Conservation (phyloP, 2,888 invertebrate species). For the Synanthedon vespiformis region DNA sequence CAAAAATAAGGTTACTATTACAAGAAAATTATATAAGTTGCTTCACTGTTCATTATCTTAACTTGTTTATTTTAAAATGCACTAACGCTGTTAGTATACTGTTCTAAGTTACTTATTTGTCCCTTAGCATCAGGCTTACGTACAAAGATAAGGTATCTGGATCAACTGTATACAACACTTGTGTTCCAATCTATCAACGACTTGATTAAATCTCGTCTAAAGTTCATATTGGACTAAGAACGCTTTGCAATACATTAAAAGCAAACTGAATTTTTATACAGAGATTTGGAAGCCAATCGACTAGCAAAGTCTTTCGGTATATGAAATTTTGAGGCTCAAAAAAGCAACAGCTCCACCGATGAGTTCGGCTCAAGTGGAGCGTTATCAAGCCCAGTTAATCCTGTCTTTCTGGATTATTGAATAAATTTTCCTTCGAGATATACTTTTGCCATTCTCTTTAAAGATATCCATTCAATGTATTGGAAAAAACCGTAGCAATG, state of each 20-base stretch:
- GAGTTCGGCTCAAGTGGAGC: constrained; percentile 47
- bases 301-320: constrained; percentile 22
- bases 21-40: background rate
- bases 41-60: background rate
- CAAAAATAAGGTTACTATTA: too few relatives aligned
- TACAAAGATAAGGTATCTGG: background rate
- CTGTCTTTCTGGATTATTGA: constrained; percentile 55
- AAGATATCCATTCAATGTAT: constrained; percentile 31
- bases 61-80: background rate
- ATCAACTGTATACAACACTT: background rate
- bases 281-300: constrained; percentile 13
- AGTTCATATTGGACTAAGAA: background rate
- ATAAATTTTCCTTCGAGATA: constrained; percentile 46
- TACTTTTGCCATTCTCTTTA: constrained; percentile 33
- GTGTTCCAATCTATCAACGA: background rate
- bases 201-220: background rate
- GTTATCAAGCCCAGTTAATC: constrained; percentile 57
- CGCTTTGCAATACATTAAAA: constrained; percentile 5
- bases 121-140: constrained; percentile 16
- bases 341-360: constrained; percentile 43
- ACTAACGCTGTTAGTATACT: background rate
- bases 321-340: constrained; percentile 39
- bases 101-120: constrained; percentile 33
- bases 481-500: constrained; percentile 27
- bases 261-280: constrained; percentile 17